A percentile compares a stretch with the other conserved stretches of the same genome.
Evolutionary conservation across 1,140 invertebrate species (phyloP).

Genomic region (Zaprionus camerounensis): DNA sequence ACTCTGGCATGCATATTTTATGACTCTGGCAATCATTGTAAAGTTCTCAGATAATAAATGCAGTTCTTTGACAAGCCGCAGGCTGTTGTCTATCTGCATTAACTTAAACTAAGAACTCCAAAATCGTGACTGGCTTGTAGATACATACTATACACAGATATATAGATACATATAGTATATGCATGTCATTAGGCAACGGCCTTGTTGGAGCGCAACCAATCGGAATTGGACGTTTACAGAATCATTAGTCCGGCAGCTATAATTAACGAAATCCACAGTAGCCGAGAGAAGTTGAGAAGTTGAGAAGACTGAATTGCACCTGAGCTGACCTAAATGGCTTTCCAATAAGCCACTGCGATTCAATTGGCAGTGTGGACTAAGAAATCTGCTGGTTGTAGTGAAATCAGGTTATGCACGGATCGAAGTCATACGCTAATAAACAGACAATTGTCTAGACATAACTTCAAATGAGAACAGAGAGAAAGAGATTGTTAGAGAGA

Average conservation of each 20-base stretch:
- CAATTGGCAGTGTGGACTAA: constrained; percentile 1
- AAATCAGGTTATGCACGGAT: constrained; percentile 72
- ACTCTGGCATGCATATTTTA: background rate
- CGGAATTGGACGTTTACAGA: constrained; percentile 49
- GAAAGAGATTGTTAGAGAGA: background rate
- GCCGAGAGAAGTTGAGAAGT: constrained; percentile 21
- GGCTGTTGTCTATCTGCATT: background rate
- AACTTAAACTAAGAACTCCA: constrained; percentile 21
- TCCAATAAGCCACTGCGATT: background rate
- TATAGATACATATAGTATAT: constrained; percentile 20
- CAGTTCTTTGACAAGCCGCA: constrained; percentile 12
- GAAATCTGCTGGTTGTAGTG: constrained; percentile 28
- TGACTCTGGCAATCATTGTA: background rate
- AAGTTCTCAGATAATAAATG: constrained; percentile 3
- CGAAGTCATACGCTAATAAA: constrained; percentile 70
- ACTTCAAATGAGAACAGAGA: constrained; percentile 9
- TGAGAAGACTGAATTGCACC: constrained; percentile 3
- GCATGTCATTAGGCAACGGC: constrained; percentile 68
- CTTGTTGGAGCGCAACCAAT: constrained; percentile 51
- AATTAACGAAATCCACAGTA: constrained; percentile 58
- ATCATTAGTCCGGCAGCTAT: constrained; percentile 61
- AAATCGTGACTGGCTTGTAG: constrained; percentile 59
- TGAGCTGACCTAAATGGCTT: constrained; percentile 4
- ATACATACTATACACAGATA: constrained; percentile 3
- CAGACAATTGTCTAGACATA: constrained; percentile 61